Percentiles rank a stretch among this genome's conserved stretches.
Evolutionary conservation across 2,888 invertebrate genomes (phyloP).

Genomic region (Dioctria rufipes): DNA sequence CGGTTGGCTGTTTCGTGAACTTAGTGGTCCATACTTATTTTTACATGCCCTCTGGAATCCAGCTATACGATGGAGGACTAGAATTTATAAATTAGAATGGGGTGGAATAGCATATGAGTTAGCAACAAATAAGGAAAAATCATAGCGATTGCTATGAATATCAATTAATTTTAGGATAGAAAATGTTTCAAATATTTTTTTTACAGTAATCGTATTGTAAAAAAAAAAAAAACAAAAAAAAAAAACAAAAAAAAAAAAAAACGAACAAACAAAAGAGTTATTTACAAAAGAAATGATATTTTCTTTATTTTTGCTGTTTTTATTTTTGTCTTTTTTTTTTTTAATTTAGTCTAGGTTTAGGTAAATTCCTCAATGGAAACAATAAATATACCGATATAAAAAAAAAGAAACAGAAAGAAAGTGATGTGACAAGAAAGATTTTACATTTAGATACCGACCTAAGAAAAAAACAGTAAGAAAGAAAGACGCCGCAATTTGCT

Average conservation of each 20-base stretch:
- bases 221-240: not conserved
- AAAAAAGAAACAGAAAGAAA: too few relatives aligned
- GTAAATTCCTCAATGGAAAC: too few relatives aligned
- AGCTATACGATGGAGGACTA: slow-evolving; percentile 93
- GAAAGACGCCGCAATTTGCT: too few relatives aligned
- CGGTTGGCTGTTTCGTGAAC: slow-evolving; percentile 95
- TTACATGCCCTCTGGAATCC: slow-evolving; percentile 89
- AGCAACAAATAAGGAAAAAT: slow-evolving; percentile 67
- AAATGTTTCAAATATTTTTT: not conserved
- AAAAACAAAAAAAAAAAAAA: not conserved
- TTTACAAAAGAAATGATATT: too few relatives aligned
- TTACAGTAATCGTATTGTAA: not conserved
- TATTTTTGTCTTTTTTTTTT: too few relatives aligned
- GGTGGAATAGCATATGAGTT: slow-evolving; percentile 95
- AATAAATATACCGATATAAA: too few relatives aligned
- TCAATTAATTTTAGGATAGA: not conserved
- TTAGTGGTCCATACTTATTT: slow-evolving; percentile 90
- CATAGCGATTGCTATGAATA: slow-evolving; percentile 37
- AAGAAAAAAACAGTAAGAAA: too few relatives aligned
- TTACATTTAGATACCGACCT: too few relatives aligned
- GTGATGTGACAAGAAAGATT: too few relatives aligned
- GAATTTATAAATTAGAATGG: slow-evolving; percentile 93
- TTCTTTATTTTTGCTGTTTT: too few relatives aligned
- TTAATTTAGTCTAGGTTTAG: too few relatives aligned
- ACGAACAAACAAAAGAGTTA: too few relatives aligned